Evolutionary conservation across 2,113 vertebrate genomes (phyloP), one percentile per base, ranked within the genome.

Genomic region (Drymodes brunneopygia): DNA sequence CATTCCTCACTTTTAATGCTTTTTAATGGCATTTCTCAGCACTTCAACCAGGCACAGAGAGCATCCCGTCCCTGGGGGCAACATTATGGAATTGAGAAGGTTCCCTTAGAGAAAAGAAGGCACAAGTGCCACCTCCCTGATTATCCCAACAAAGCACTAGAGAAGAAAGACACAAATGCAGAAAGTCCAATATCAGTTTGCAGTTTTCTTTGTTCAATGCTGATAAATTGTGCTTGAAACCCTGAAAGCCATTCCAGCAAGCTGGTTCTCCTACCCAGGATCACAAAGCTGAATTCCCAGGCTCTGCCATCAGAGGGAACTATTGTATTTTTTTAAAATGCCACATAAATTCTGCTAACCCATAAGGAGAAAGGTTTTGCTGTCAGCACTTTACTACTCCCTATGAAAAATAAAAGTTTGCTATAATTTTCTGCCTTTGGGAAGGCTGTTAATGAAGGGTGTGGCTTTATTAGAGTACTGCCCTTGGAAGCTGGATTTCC

Each of bases 221-320:
- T 88, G 47, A 71, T 28, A 65, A 64, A n/a, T 62, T 54, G 33
- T 61, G 48, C 48, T 72, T 35, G 56, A 54, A 60, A 40, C 16
- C 15, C 8, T n/a, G 40, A n/a, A 40, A 57, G 47, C n/a, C 21
- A 44, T 60, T 71, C 40, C 81, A 50, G 44, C 7, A 6, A 3
- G 18, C 10, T 69, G 25, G 7, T 82, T 67, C 28, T 84, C 35
- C 61, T 40, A 3, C 8, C 25, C 14, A 33, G 50, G 57, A 29
- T 21, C 21, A 23, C 40, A 29, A 40, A 50, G 12, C 73, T 90
- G 83, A 94, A 90, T 57, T 94, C 78, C 95, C 87, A 35, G n/a
- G 12, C 35, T 56, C 58, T 85, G 64, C 94, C 96, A 91, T 92
- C 85, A 95, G 97, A 97, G 96, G 97, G 94, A 94, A 95, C 75